Conservation (phyloP, 2,113 vertebrate species). For the Myotis davidii region DNA sequence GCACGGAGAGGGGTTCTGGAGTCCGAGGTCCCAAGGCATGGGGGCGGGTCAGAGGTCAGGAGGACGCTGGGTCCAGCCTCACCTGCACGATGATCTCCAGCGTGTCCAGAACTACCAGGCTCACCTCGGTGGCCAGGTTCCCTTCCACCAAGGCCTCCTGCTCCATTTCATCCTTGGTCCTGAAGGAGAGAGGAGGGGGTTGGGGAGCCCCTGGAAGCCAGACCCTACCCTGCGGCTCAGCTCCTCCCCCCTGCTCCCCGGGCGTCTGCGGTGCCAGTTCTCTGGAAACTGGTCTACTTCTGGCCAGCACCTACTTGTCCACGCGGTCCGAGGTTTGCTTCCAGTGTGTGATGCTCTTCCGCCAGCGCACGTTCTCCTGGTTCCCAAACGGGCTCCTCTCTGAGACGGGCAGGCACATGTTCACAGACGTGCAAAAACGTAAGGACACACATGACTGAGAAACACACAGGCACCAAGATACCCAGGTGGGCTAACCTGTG, state of each 20-base stretch:
- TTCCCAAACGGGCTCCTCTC: constrained; percentile 92
- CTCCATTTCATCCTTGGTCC: constrained; percentile 92
- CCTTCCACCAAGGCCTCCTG: constrained; percentile 94
- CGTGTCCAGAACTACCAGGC: constrained; percentile 91
- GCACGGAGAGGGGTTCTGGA: not conserved
- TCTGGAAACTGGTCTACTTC: not conserved
- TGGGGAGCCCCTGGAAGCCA: not conserved
- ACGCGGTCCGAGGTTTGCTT: constrained; percentile 91
- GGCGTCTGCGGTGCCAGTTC: accelerated
- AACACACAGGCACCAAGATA: accelerated
- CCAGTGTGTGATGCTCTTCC: constrained; percentile 94
- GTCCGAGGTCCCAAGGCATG: not conserved
- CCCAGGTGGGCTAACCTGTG: accelerated
- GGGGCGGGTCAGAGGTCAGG: not conserved
- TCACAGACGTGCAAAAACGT: not conserved
- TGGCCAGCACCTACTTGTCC: constrained; percentile 88
- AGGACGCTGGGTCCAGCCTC: not conserved
- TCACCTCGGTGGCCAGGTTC: constrained; percentile 92
- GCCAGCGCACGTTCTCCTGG: constrained; percentile 95
- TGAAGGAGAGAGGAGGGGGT: constrained; percentile 57
- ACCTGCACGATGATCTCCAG: constrained; percentile 95
- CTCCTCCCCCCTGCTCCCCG: not conserved
- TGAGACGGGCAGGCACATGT: constrained; percentile 51
- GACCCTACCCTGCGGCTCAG: accelerated
- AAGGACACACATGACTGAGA: accelerated